Percentiles rank a stretch among this genome's conserved stretches.
Evolutionary conservation across 2,797 vertebrate species (phyloP).

Genomic region (Sebastes oblongus): DNA sequence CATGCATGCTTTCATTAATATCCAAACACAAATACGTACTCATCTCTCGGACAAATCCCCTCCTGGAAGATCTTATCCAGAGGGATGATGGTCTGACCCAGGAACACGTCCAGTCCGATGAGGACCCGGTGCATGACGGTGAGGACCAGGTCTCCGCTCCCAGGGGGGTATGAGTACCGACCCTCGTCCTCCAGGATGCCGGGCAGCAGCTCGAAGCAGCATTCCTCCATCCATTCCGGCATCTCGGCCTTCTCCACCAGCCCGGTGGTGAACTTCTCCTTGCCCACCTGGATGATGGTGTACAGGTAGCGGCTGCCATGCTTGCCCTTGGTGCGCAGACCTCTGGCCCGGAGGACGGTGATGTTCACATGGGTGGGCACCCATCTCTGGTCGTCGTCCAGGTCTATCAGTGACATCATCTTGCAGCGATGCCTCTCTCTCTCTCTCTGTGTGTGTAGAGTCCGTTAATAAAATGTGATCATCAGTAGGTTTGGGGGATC

Average conservation of each 20-base stretch:
- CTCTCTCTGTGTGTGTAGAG: not conserved
- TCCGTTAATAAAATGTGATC: not conserved
- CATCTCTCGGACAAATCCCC: conserved; percentile 84
- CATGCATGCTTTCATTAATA: not conserved
- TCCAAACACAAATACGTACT: conserved; percentile 80
- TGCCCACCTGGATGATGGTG: conserved; percentile 93
- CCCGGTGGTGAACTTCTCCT: conserved; percentile 93
- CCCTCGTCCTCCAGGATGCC: conserved; percentile 86
- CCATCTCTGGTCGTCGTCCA: conserved; percentile 89
- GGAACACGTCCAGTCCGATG: conserved; percentile 93
- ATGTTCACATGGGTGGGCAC: conserved; percentile 95
- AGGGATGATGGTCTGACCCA: conserved; percentile 88
- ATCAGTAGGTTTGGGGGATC: conserved; percentile 19
- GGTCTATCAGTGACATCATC: conserved; percentile 85
- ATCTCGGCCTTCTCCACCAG: conserved; percentile 90
- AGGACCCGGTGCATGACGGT: conserved; percentile 95
- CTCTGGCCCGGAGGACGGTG: conserved; percentile 89
- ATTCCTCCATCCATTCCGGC: conserved; percentile 92
- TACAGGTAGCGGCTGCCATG: conserved; percentile 93
- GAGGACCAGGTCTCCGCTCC: conserved; percentile 86
- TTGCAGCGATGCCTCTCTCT: conserved; percentile 24
- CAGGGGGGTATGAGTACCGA: conserved; percentile 72
- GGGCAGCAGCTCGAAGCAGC: conserved; percentile 90
- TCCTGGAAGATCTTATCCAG: conserved; percentile 85
- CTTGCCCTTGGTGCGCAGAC: conserved; percentile 91